phyloP scores from a whole-genome alignment of 2,888 invertebrate genomes.

The Sisyra terminalis region DNA sequence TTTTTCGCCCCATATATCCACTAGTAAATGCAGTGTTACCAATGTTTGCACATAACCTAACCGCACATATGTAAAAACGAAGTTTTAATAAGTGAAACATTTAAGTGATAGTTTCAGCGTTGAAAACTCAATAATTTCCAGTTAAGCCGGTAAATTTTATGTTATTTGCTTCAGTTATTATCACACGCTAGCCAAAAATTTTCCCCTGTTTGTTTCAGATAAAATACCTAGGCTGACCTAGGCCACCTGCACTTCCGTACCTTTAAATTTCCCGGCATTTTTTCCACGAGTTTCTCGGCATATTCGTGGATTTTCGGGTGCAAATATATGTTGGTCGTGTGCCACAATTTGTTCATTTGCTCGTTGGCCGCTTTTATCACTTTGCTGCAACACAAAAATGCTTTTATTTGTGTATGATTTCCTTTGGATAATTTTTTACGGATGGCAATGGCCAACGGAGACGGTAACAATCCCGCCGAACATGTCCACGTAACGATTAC shows the following conservation, averaged over 20 bases:
- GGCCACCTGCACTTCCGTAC: too few species aligned
- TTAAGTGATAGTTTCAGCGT: too few species aligned
- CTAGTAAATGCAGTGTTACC: too few species aligned
- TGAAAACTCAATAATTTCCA: too few species aligned
- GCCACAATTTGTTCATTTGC: slow-evolving; percentile 74
- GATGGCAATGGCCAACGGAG: slow-evolving; percentile 94
- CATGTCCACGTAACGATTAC: slow-evolving; percentile 81
- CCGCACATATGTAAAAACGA: too few species aligned
- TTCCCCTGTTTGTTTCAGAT: too few species aligned
- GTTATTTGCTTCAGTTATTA: slow-evolving; percentile 5
- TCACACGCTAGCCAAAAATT: background rate
- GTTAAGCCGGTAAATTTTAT: too few species aligned
- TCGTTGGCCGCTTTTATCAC: slow-evolving; percentile 60
- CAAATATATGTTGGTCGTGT: slow-evolving; percentile 83
- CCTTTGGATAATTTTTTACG: slow-evolving; percentile 49
- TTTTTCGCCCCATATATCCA: too few species aligned
- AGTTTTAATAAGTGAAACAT: too few species aligned
- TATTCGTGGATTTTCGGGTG: slow-evolving; percentile 86
- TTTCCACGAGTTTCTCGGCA: slow-evolving; percentile 60
- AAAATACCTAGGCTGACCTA: too few species aligned
- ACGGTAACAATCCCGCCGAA: slow-evolving; percentile 96
- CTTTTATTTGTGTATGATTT: too few species aligned
- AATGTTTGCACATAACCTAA: too few species aligned
- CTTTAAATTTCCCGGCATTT: slow-evolving; percentile 74
- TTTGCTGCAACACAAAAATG: slow-evolving; percentile 47